A percentile compares a stretch with the other conserved stretches of the same genome.
Conservation (phyloP, 2,888 invertebrate species). For the Heliconius ethilla region DNA sequence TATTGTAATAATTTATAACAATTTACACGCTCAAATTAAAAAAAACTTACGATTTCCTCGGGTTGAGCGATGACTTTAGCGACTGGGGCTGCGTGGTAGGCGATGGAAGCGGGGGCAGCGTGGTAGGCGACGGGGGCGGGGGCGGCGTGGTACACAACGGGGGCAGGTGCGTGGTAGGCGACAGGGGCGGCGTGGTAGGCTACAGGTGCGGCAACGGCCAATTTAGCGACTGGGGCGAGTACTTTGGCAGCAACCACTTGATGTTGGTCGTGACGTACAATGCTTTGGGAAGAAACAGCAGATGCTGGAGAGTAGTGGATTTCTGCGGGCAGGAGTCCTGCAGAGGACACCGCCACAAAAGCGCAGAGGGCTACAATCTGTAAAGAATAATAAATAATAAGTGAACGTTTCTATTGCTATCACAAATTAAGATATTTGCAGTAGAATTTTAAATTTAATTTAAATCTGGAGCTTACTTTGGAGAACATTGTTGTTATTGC, state of each 20-base stretch:
- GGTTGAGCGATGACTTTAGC: conserved; percentile 50
- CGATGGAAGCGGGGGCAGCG: conserved; percentile 53
- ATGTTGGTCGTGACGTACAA: no score
- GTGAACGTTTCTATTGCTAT: neutral
- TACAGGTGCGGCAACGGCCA: conserved; percentile 55
- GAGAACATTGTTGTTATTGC: conserved; percentile 44
- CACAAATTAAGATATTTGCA: neutral
- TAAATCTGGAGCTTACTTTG: conserved; percentile 45
- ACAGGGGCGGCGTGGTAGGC: conserved; percentile 62
- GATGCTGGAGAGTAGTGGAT: conserved; percentile 62
- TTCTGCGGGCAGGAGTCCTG: conserved; percentile 57
- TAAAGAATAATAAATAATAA: conserved; percentile 27
- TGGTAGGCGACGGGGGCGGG: conserved; percentile 46
- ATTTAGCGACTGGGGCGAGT: conserved; percentile 33
- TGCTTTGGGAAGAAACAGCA: conserved; percentile 62
- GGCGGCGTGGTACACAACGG: conserved; percentile 30
- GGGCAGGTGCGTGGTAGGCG: conserved; percentile 56
- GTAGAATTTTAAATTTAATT: neutral
- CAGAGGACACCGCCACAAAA: conserved; percentile 53
- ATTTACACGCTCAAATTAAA: neutral
- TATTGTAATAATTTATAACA: neutral
- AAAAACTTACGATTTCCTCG: conserved; percentile 49
- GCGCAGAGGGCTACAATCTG: conserved; percentile 53
- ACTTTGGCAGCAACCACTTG: conserved; percentile 26
- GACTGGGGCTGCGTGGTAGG: conserved; percentile 56